These are phyloP conservation scores for Rhinella marina DNA, from an alignment of 2,797 vertebrate genomes.

Conservation along the genomic window DNA sequence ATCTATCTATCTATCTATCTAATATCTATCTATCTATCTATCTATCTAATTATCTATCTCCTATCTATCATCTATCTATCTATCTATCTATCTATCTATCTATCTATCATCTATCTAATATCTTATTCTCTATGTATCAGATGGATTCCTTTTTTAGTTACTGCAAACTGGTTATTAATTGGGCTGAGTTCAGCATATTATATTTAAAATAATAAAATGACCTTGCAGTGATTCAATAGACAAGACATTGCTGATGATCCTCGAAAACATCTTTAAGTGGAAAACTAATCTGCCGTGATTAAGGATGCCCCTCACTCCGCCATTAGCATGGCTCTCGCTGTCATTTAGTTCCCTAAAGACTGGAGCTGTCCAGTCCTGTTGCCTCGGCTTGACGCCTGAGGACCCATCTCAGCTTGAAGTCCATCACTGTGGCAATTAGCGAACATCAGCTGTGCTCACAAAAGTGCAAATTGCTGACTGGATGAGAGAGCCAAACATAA, in stretches of 20 bases:
- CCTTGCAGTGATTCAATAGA: slow-evolving; percentile 28
- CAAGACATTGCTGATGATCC: slow-evolving; percentile 47
- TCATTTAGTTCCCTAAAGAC: slow-evolving; percentile 34
- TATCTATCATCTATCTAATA: not conserved
- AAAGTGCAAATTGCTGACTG: slow-evolving; percentile 57
- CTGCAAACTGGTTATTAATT: not conserved
- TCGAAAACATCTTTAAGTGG: slow-evolving; percentile 44
- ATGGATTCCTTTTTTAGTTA: not conserved
- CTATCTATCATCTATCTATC: not conserved
- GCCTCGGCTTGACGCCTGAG: slow-evolving; percentile 20
- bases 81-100: not conserved
- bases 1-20: not conserved
- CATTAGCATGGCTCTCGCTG: slow-evolving; percentile 46
- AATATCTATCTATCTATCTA: too few relatives aligned
- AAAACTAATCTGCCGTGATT: slow-evolving; percentile 53
- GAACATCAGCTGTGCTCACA: slow-evolving; percentile 44
- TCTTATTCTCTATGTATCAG: not conserved
- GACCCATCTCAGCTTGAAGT: slow-evolving; percentile 46
- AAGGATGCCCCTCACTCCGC: slow-evolving; percentile 37
- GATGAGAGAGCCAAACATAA: slow-evolving; percentile 31
- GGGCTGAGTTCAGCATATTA: not conserved
- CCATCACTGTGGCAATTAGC: slow-evolving; percentile 58
- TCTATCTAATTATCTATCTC: too few relatives aligned
- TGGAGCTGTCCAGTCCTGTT: slow-evolving; percentile 53
- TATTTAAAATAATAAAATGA: slow-evolving; percentile 18